Evolutionary conservation across 2,888 invertebrate genomes (phyloP), one percentile per base, ranked within the genome.

Genomic region (Aricia artaxerxes): DNA sequence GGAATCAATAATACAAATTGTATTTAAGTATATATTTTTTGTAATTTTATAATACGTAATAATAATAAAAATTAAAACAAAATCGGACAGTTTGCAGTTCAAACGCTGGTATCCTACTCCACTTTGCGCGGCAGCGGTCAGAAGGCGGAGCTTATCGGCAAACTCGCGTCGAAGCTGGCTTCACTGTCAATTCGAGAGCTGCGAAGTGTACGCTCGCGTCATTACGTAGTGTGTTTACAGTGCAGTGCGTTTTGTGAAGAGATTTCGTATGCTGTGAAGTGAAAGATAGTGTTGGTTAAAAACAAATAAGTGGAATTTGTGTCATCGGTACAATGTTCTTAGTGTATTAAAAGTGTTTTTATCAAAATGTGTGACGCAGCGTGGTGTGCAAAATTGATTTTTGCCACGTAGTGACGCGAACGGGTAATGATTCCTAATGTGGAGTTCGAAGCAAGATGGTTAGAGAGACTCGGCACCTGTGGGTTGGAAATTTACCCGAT

Each of bases 401-500:
- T 94, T 94, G 94, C 94, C 94, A 94, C 94, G 94, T 95, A 95
- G 94, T 94, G 94, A 94, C 93, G 95, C 94, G 94, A 94, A 95
- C 95, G 95, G 95, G 95, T 95, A 95, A 95, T 95, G 95, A 96
- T 96, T 96, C 97, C 97, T 96, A 96, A 97, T 97, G 97, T 97
- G 97, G 97, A 97, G 97, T 97, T 96, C 96, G 97, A 97, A 97
- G 97, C 97, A 98, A 97, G 97, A 99, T 99, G 99, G 99, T 99
- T 97, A 99, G 99, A 97, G 99, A 99, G 98, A 99, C 99, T 97
- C 98, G 99, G 97, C 99, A 99, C 97, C 97, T 99, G 96, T 99
- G 99, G 98, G 98, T 99, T 97, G 99, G 99, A 97, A 99, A 99
- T 97, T 98, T 99, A 97, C 99, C 99, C 97, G 99, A 99, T 96